Percentiles rank a stretch among this genome's conserved stretches.
Conservation (phyloP, 53 echinoderm and acorn worm species). For the Echinometra lucunter region DNA sequence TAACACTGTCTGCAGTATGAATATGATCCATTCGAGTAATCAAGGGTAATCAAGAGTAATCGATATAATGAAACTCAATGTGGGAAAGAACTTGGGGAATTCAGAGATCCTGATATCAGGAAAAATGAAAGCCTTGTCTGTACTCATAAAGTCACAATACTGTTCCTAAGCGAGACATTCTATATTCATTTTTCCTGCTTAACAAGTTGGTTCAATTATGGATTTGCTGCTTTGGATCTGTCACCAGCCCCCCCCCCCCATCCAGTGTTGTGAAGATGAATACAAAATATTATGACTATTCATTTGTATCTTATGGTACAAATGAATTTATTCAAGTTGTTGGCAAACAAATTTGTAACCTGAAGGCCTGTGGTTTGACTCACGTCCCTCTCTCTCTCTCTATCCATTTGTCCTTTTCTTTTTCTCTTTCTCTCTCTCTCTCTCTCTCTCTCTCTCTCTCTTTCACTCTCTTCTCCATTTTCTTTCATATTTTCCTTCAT, state of each 20-base stretch:
- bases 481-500: neutral
- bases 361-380: neutral
- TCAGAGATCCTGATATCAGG: neutral
- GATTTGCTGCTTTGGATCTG: neutral
- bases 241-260: neutral
- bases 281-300: neutral
- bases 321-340: conserved; percentile 19
- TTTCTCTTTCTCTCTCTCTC: neutral
- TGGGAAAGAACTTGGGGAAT: neutral
- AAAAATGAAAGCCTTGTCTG: no score
- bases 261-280: neutral
- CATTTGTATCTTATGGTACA: conserved; percentile 1
- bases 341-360: conserved; percentile 1
- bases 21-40: no score
- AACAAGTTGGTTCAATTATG: neutral
- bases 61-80: neutral
- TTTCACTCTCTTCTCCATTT: neutral
- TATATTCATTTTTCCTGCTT: no score
- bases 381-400: neutral
- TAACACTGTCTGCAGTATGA: no score
- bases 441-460: neutral
- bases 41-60: neutral
- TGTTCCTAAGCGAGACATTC: no score
- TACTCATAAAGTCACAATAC: no score
- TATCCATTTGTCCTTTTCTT: neutral